Evolutionary conservation across 2,797 vertebrate species (phyloP), one percentile per base, ranked within the genome.

Genomic region (Erpetoichthys calabaricus): DNA sequence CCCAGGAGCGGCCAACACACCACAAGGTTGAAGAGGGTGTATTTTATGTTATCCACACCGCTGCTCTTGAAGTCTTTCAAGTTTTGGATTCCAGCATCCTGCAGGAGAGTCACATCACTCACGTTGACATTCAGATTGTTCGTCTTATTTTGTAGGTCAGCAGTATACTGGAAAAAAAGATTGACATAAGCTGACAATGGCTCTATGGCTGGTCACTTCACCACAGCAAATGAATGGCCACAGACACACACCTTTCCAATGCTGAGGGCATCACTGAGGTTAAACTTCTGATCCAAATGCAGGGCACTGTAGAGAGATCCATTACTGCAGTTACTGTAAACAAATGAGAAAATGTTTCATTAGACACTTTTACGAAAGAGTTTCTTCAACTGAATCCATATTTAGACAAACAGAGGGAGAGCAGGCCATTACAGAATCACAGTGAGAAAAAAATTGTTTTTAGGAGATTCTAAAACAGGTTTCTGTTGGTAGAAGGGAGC

Each of bases 11-110:
- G 10, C 25, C 8, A 1, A 4, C 76, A 68, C 56, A 86, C 84
- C 83, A 84, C 76, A 7, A 61, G 46, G 1, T 71, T 58, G 67
- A 79, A 82, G 58, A 42, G 49, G 0, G 47, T 3, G 0, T 75
- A 81, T 45, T 69, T 70, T 53, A 84, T 56, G 6, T 54, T 59
- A 0, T 80, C 75, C 1, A 77, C 0, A 0, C 73, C 68, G 0
- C 79, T 82, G 63, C 56, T 69, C 59, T 67, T 66, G 0, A 86
- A 75, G 44, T 73, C 70, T 60, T 70, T 61, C 63, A 86, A 68
- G 67, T 82, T 79, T 49, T 41, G 65, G 42, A 49, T 63, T 60
- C 71, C 75, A 1, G 73, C 71, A 0, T 66, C 65, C n/a, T 57
- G 69, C 42, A 86, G 66, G 4, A 85, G 63, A n/a, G 73, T 51